phyloP scores from a whole-genome alignment of 2,888 invertebrate genomes.

The Morinoia aosen region DNA sequence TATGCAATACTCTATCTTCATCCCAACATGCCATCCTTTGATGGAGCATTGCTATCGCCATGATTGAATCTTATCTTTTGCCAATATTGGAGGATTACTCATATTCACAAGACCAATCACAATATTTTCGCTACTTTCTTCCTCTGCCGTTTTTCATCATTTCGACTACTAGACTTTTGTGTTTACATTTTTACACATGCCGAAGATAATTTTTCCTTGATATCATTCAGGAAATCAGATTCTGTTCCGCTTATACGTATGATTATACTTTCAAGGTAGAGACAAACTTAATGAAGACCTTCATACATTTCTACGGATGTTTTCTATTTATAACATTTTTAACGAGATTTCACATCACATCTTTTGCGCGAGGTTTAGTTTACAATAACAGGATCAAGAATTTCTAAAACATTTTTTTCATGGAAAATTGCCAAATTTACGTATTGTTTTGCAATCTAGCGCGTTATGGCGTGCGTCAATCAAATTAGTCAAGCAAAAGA shows the following conservation, averaged over 20 bases:
- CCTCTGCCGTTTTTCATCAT: neutral
- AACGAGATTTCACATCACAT: too few species aligned
- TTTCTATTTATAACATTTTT: neutral
- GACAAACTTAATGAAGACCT: neutral
- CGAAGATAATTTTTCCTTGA: neutral
- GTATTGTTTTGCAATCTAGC: neutral
- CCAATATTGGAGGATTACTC: too few species aligned
- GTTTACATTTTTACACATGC: neutral
- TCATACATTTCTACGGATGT: neutral
- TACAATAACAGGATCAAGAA: neutral
- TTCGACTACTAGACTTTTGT: neutral
- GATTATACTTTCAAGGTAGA: too few species aligned
- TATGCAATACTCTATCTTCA: too few species aligned
- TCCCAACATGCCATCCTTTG: too few species aligned
- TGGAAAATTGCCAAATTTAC: neutral
- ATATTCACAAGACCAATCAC: too few species aligned
- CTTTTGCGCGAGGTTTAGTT: neutral
- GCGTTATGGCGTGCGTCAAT: neutral
- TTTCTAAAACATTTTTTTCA: neutral
- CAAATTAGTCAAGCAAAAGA: conserved; percentile 31
- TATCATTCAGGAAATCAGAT: too few species aligned
- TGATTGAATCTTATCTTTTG: too few species aligned
- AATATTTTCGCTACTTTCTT: neutral
- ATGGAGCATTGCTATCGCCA: too few species aligned
- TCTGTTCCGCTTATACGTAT: too few species aligned